phyloP scores from a whole-genome alignment of 2,888 invertebrate genomes.

The Alviniconcha strummeri region DNA sequence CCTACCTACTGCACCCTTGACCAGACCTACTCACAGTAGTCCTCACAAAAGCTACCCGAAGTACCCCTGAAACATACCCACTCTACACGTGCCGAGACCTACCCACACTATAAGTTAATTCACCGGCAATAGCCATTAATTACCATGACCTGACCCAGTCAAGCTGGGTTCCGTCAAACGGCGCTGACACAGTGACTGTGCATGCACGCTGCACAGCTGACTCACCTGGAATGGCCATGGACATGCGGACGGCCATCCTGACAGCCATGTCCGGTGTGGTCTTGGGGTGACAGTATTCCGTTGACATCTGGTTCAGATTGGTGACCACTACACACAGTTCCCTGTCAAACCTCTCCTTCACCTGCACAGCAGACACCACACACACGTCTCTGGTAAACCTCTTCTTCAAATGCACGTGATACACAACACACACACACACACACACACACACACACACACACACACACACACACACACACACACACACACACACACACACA shows the following conservation, averaged over 20 bases:
- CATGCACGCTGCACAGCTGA: neutral
- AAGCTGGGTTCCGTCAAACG: too few relatives aligned
- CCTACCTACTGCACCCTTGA: too few relatives aligned
- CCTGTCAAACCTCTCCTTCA: slow-evolving; percentile 53
- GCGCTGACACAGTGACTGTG: too few relatives aligned
- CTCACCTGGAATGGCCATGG: slow-evolving; percentile 68
- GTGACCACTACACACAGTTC: slow-evolving; percentile 70
- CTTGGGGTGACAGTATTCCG: slow-evolving; percentile 69
- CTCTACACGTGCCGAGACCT: too few relatives aligned
- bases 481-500: neutral
- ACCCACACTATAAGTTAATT: too few relatives aligned
- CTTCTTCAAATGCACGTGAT: too few relatives aligned
- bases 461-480: neutral
- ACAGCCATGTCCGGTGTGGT: slow-evolving; percentile 69
- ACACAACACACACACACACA: neutral
- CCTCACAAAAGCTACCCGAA: too few relatives aligned
- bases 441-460: too few relatives aligned
- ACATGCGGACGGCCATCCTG: slow-evolving; percentile 66
- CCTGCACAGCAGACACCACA: slow-evolving; percentile 41
- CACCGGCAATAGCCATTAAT: too few relatives aligned
- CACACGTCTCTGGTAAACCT: neutral
- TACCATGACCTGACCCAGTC: too few relatives aligned
- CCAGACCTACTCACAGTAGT: too few relatives aligned
- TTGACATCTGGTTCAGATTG: slow-evolving; percentile 66
- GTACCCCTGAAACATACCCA: too few relatives aligned